These are phyloP conservation scores for Biston stratarius DNA, from an alignment of 2,888 invertebrate genomes.

Conservation along the genomic window DNA sequence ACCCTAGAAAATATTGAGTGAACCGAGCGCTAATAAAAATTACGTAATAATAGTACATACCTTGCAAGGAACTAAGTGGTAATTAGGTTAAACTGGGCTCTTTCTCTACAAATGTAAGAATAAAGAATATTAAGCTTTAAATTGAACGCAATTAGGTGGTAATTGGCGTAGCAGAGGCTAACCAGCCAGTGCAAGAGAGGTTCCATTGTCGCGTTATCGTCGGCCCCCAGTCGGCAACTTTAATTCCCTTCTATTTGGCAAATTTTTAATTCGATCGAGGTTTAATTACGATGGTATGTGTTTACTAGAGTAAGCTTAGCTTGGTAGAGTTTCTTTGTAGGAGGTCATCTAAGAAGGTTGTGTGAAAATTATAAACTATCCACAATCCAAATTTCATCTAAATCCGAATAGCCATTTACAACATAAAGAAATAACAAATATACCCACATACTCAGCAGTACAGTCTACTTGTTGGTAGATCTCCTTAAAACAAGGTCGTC, in stretches of 20 bases:
- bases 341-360: too few relatives aligned
- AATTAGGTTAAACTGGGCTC: conserved; percentile 70
- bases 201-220: conserved; percentile 81
- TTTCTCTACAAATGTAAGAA: conserved; percentile 30
- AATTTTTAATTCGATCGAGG: conserved; percentile 76
- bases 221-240: conserved; percentile 74
- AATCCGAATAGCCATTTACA: too few relatives aligned
- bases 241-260: conserved; percentile 76
- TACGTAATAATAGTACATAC: conserved; percentile 64
- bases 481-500: too few relatives aligned
- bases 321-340: too few relatives aligned
- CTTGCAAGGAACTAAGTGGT: conserved; percentile 64
- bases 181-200: conserved; percentile 75
- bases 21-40: conserved; percentile 50
- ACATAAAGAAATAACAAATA: too few relatives aligned
- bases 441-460: too few relatives aligned
- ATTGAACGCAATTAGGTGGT: conserved; percentile 60
- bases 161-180: conserved; percentile 64
- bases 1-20: conserved; percentile 44
- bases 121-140: conserved; percentile 60
- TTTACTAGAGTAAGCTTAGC: conserved; percentile 8
- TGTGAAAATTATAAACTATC: too few relatives aligned
- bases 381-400: too few relatives aligned
- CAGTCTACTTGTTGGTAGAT: too few relatives aligned
- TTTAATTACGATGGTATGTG: conserved; percentile 48